Conservation (phyloP, 2,797 vertebrate genomes). For the Enteromius thamalakanensis region DNA sequence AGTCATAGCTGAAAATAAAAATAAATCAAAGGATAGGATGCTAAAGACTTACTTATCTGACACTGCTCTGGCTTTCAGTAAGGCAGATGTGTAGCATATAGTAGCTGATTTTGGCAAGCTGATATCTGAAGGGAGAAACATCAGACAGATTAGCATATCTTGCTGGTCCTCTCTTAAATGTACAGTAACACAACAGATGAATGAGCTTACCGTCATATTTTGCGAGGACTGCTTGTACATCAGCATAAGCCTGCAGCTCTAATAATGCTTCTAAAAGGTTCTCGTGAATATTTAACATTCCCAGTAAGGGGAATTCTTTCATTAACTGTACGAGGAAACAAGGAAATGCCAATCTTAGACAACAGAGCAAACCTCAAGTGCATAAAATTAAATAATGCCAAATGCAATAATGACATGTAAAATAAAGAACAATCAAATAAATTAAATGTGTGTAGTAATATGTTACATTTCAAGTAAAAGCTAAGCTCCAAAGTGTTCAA, state of each 20-base stretch:
- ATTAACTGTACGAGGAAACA: conserved; percentile 83
- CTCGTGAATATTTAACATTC: conserved; percentile 99
- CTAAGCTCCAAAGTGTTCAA: neutral
- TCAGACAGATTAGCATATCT: neutral
- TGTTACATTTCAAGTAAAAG: neutral
- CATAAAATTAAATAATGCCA: neutral
- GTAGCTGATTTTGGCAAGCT: conserved; percentile 99
- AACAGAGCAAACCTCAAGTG: neutral
- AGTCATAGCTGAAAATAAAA: neutral
- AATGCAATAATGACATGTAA: neutral
- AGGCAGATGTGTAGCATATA: conserved; percentile 98
- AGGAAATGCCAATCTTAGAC: conserved; percentile 16
- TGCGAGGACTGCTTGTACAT: conserved; percentile 98
- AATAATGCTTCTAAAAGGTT: conserved; percentile 96
- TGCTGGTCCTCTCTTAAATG: neutral
- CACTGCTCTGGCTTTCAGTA: conserved; percentile 97
- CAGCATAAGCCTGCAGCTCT: conserved; percentile 97
- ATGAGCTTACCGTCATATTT: conserved; percentile 93
- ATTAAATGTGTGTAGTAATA: too few relatives aligned
- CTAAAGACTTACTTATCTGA: conserved; percentile 91
- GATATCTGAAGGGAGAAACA: conserved; percentile 83
- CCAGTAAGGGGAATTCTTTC: conserved; percentile 98
- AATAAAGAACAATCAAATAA: neutral
- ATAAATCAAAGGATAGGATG: neutral
- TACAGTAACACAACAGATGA: neutral